Evolutionary conservation across 2,888 invertebrate genomes (phyloP).

Genomic region (Apocheima hispidaria): DNA sequence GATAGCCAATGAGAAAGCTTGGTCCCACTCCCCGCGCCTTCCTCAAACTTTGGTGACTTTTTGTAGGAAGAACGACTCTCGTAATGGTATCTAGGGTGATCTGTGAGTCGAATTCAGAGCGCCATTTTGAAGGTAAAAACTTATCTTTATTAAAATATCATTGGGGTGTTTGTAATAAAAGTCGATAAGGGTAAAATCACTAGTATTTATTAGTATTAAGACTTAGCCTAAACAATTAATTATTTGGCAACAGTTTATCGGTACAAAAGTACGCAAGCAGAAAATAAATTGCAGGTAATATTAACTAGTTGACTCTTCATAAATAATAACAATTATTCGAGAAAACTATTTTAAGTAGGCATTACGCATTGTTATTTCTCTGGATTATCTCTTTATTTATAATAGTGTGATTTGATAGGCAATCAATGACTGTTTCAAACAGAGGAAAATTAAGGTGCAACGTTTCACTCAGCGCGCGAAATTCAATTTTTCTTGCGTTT

Average conservation of each 20-base stretch:
- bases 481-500: no score
- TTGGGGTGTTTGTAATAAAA: background rate
- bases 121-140: no score
- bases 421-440: no score
- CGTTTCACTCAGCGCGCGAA: no score
- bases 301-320: background rate
- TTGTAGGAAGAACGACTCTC: no score
- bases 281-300: background rate
- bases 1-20: no score
- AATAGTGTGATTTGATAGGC: constrained; percentile 13
- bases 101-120: no score
- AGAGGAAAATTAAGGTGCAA: no score
- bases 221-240: background rate
- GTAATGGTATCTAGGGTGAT: no score
- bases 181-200: background rate
- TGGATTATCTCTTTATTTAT: no score
- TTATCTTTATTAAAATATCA: background rate
- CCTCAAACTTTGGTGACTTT: no score
- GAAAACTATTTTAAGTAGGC: background rate
- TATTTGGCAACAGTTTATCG: constrained; percentile 8
- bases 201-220: constrained; percentile 1
- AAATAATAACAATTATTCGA: background rate
- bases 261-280: background rate
- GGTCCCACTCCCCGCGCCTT: no score
- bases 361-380: background rate